phyloP scores from a whole-genome alignment of 2,113 vertebrate species.

The Tychaedon coryphoeus region DNA sequence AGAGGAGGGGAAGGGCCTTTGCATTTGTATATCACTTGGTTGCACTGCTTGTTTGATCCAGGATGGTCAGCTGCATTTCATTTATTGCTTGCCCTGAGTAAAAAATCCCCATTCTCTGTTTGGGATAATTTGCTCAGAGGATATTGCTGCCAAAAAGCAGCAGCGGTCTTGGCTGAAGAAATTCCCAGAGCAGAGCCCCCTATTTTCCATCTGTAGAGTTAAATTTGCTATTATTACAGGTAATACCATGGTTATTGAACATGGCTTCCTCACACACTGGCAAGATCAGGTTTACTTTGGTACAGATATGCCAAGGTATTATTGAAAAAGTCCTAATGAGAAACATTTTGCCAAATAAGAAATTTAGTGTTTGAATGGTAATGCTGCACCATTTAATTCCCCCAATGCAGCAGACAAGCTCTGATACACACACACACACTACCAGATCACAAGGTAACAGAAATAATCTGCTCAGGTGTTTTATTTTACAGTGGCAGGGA shows the following conservation, averaged over 20 bases:
- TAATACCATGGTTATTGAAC: not conserved
- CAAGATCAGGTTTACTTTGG: not conserved
- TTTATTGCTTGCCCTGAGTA: not conserved
- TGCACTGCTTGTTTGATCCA: not conserved
- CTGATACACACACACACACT: not conserved
- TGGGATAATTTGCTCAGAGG: not conserved
- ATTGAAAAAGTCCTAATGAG: not conserved
- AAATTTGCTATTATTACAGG: not conserved
- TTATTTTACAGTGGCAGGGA: not conserved
- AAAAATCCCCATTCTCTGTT: not conserved
- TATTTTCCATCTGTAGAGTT: not conserved
- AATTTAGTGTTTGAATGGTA: not conserved
- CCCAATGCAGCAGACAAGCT: not conserved
- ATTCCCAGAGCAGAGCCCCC: not conserved
- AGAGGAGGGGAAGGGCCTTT: not conserved
- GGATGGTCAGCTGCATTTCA: constrained; percentile 24
- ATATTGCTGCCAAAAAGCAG: constrained; percentile 5
- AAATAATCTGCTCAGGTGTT: not conserved
- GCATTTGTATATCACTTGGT: not conserved
- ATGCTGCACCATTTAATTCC: not conserved
- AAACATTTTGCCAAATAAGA: not conserved
- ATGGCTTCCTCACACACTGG: not conserved
- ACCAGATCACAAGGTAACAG: not conserved
- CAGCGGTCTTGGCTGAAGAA: not conserved
- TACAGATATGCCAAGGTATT: not conserved